These are phyloP conservation scores for Cacatua alba DNA, from an alignment of 2,113 vertebrate species.

Conservation along the genomic window DNA sequence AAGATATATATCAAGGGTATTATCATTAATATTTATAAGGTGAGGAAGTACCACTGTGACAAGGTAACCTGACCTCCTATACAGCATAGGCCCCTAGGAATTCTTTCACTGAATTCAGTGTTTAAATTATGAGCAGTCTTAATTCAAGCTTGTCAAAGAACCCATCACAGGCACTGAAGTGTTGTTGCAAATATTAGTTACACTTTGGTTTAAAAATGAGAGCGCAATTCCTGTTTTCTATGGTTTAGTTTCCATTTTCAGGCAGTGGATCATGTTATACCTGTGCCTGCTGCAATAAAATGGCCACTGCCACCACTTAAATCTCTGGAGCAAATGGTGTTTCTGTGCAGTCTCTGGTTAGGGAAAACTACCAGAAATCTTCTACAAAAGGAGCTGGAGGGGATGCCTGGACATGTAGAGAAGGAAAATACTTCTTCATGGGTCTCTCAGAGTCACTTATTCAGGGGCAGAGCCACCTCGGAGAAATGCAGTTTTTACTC, in stretches of 20 bases:
- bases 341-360: neutral
- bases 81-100: neutral
- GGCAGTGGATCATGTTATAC: neutral
- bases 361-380: neutral
- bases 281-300: neutral
- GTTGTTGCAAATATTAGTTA: neutral
- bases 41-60: neutral
- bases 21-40: neutral
- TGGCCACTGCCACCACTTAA: neutral
- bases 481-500: neutral
- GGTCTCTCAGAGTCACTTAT: neutral
- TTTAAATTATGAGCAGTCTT: neutral
- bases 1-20: neutral
- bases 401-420: neutral
- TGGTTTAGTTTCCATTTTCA: neutral
- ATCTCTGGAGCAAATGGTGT: neutral
- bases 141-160: neutral
- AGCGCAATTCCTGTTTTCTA: neutral
- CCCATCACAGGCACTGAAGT: neutral
- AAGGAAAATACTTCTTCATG: neutral
- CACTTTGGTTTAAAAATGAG: neutral
- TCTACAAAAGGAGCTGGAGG: neutral
- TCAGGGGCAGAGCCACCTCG: fast-evolving
- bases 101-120: neutral
- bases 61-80: neutral